A percentile compares a stretch with the other conserved stretches of the same genome.
Evolutionary conservation across 2,113 vertebrate genomes (phyloP).

Genomic region (Tyrannus savana): DNA sequence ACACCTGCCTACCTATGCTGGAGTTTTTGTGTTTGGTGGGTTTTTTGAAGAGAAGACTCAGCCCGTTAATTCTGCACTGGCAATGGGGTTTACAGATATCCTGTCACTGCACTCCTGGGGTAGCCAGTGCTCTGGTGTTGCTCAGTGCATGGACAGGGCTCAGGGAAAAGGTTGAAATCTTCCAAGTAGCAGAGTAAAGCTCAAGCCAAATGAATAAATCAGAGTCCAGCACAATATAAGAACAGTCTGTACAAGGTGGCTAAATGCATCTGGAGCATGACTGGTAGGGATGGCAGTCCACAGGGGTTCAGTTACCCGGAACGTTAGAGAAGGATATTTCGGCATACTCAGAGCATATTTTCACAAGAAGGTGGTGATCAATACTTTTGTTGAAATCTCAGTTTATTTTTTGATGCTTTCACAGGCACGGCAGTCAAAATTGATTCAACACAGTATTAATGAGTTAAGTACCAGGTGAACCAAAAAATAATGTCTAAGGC

Average conservation of each 20-base stretch:
- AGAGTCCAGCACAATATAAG: background rate
- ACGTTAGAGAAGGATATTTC: background rate
- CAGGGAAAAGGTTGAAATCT: background rate
- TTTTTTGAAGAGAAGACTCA: background rate
- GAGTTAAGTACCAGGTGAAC: constrained; percentile 34
- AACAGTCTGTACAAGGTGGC: background rate
- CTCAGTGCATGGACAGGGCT: background rate
- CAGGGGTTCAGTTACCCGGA: background rate
- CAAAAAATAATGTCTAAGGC: background rate
- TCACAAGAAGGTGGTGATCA: background rate
- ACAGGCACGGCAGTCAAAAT: background rate
- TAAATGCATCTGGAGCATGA: background rate
- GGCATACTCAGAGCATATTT: background rate
- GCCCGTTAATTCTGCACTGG: background rate
- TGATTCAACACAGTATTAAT: constrained; percentile 28
- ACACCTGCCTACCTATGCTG: background rate
- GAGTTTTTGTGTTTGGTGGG: background rate
- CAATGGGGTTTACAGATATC: background rate
- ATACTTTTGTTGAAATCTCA: background rate
- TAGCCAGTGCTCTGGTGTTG: fast-evolving
- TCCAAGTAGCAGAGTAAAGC: background rate
- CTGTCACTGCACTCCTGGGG: background rate
- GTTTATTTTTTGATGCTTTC: background rate
- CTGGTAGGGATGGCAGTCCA: too few species aligned
- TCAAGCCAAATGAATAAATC: background rate